phyloP scores from a whole-genome alignment of 2,797 vertebrate genomes.

The Echiichthys vipera region DNA sequence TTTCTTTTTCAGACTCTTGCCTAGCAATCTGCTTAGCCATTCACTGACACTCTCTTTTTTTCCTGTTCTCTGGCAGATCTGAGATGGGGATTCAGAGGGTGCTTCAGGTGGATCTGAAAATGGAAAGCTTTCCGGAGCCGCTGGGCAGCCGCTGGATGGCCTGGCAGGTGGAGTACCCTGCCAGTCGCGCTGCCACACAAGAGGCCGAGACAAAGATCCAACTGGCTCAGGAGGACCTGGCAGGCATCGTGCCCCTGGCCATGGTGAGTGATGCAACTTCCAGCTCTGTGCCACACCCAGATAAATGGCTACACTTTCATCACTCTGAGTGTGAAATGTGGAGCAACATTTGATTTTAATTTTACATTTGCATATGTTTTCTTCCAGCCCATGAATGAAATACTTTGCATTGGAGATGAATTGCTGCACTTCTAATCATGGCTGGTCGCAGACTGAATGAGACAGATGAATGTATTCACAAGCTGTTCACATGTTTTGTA shows the following conservation, averaged over 20 bases:
- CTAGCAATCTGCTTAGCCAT: slow-evolving; percentile 42
- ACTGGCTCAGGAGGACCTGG: slow-evolving; percentile 92
- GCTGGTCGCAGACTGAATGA: slow-evolving; percentile 9
- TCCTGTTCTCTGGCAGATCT: slow-evolving; percentile 78
- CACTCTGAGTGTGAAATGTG: slow-evolving; percentile 23
- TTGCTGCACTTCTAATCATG: slow-evolving; percentile 29
- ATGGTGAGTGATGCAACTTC: slow-evolving; percentile 88
- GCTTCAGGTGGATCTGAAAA: slow-evolving; percentile 92
- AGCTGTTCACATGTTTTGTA: background rate
- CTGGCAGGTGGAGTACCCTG: slow-evolving; percentile 96
- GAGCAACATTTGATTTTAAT: slow-evolving; percentile 8
- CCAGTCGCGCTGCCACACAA: slow-evolving; percentile 81
- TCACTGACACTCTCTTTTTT: slow-evolving; percentile 34
- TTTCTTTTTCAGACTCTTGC: slow-evolving; percentile 5
- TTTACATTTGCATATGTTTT: slow-evolving; percentile 35
- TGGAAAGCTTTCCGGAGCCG: slow-evolving; percentile 89
- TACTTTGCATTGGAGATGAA: slow-evolving; percentile 16
- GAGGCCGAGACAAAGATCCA: slow-evolving; percentile 91
- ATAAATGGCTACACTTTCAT: slow-evolving; percentile 18
- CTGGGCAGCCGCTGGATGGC: slow-evolving; percentile 92
- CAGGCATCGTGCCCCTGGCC: slow-evolving; percentile 91
- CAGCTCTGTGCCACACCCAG: slow-evolving; percentile 26
- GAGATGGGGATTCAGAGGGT: slow-evolving; percentile 88
- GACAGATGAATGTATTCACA: slow-evolving; percentile 20
- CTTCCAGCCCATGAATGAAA: slow-evolving; percentile 9